These are phyloP conservation scores for Epistrophe eligans DNA, from an alignment of 2,888 invertebrate species.

Conservation along the genomic window DNA sequence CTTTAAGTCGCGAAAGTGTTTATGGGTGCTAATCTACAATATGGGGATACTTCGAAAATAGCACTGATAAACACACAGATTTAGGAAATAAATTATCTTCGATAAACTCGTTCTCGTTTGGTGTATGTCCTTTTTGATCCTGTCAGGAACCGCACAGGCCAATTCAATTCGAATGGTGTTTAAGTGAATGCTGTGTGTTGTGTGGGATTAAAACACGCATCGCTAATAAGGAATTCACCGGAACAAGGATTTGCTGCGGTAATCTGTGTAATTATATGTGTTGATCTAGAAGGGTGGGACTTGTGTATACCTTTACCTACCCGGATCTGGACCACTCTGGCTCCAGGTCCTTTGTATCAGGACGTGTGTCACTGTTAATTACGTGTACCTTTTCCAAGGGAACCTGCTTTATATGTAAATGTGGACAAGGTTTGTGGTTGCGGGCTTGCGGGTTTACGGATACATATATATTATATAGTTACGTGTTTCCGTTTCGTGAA, in stretches of 20 bases:
- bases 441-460: conserved; percentile 10
- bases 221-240: conserved; percentile 16
- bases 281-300: conserved; percentile 43
- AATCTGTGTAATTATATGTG: conserved; percentile 63
- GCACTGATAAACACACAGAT: conserved; percentile 36
- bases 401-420: conserved; percentile 1
- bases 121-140: conserved; percentile 26
- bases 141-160: not conserved
- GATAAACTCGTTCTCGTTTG: conserved; percentile 22
- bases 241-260: conserved; percentile 34
- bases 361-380: conserved; percentile 37
- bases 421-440: conserved; percentile 19
- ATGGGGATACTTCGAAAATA: conserved; percentile 38
- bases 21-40: conserved; percentile 35
- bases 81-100: conserved; percentile 12
- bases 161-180: conserved; percentile 19
- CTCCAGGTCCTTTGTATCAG: conserved; percentile 1
- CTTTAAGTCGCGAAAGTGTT: conserved; percentile 46
- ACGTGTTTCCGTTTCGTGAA: conserved; percentile 17
- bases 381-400: conserved; percentile 12
- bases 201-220: conserved; percentile 48
- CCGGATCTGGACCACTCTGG: not conserved
- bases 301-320: too few relatives aligned
- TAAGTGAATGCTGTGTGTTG: conserved; percentile 5
- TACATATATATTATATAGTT: not conserved